These are phyloP conservation scores for Heteronetta atricapilla DNA, from an alignment of 2,113 vertebrate species.

Conservation along the genomic window DNA sequence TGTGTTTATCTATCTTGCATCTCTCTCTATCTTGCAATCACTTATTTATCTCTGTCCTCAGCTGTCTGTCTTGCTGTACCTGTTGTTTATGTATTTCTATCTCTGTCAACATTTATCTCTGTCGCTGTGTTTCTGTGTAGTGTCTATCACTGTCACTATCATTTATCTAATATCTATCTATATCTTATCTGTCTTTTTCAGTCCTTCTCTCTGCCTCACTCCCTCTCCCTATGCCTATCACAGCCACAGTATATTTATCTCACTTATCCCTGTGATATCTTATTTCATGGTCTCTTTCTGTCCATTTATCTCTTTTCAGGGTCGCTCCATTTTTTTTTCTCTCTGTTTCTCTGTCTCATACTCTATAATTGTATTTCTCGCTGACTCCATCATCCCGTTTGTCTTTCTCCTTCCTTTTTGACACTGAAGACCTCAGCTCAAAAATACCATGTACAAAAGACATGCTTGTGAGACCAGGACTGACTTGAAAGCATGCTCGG, in stretches of 20 bases:
- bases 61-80: constrained; percentile 21
- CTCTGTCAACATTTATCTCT: constrained; percentile 42
- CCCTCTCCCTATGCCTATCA: constrained; percentile 21
- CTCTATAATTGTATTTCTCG: constrained; percentile 24
- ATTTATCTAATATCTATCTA: constrained; percentile 60
- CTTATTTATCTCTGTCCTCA: constrained; percentile 50
- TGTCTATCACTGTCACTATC: constrained; percentile 56
- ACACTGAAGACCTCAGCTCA: not conserved
- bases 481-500: not conserved
- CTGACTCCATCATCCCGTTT: not conserved
- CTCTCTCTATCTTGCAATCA: not conserved
- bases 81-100: constrained; percentile 42
- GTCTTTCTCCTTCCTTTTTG: constrained; percentile 2
- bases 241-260: constrained; percentile 56
- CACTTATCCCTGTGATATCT: constrained; percentile 51
- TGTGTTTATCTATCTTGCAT: constrained; percentile 52
- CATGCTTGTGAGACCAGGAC: rapidly evolving
- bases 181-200: constrained; percentile 59
- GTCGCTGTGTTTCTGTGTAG: constrained; percentile 32
- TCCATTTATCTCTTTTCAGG: constrained; percentile 51
- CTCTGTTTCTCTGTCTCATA: not conserved
- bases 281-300: constrained; percentile 60
- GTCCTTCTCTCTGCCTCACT: not conserved
- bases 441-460: rapidly evolving
- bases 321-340: not conserved